A percentile compares a stretch with the other conserved stretches of the same genome.
Conservation (phyloP, 2,888 invertebrate genomes). For the Amphipoea lucens region DNA sequence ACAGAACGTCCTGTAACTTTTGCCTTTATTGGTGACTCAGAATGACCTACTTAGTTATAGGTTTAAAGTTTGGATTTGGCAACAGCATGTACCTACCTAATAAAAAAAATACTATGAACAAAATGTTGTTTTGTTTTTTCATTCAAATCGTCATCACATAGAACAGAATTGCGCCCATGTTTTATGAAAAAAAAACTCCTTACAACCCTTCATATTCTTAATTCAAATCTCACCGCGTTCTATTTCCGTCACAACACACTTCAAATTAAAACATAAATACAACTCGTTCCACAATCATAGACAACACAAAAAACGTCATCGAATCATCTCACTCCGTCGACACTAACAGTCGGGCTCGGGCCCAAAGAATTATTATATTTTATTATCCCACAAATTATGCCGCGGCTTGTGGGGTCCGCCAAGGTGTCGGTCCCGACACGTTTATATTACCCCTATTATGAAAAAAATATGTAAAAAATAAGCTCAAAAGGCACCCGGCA, state of each 20-base stretch:
- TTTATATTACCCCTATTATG: conserved; percentile 88
- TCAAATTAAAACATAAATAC: conserved; percentile 69
- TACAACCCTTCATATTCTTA: conserved; percentile 40
- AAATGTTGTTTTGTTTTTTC: neutral
- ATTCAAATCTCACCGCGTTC: conserved; percentile 54
- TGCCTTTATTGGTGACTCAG: neutral
- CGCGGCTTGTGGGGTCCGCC: conserved; percentile 87
- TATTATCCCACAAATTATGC: conserved; percentile 87
- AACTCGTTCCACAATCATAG: conserved; percentile 66
- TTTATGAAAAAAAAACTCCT: neutral
- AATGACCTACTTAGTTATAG: neutral
- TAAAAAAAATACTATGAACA: neutral
- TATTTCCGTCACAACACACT: conserved; percentile 62
- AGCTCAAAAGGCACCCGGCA: conserved; percentile 83
- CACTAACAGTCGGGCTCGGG: conserved; percentile 70
- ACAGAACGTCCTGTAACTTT: neutral
- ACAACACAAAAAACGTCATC: conserved; percentile 67
- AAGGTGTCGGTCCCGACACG: conserved; percentile 88
- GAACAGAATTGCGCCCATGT: neutral
- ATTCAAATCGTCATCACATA: neutral
- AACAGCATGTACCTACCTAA: neutral
- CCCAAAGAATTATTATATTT: conserved; percentile 83
- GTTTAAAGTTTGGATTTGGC: neutral
- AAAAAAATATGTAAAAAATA: conserved; percentile 78
- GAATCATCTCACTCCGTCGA: conserved; percentile 70